Percentiles rank a stretch among this genome's conserved stretches.
Evolutionary conservation across 2,797 vertebrate genomes (phyloP).

Genomic region (Chrysocyon brachyurus): DNA sequence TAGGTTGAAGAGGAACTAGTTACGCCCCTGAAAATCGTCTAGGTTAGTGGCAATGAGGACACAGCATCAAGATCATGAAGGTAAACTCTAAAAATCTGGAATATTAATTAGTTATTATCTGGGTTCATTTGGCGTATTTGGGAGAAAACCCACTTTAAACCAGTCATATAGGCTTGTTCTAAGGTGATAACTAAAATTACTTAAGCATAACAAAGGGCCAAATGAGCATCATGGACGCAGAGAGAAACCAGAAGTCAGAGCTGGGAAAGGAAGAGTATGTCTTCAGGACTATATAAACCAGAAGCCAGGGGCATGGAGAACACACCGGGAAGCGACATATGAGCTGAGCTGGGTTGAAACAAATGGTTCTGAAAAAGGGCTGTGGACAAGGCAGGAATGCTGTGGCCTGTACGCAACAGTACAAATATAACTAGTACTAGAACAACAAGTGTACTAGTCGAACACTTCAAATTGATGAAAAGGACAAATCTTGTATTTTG

Average conservation of each 20-base stretch:
- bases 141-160: neutral
- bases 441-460: no score
- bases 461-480: neutral
- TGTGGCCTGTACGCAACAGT: neutral
- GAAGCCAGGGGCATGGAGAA: neutral
- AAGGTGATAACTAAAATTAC: neutral
- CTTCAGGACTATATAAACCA: neutral
- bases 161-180: neutral
- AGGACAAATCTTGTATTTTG: neutral
- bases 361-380: neutral
- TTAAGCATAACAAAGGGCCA: neutral
- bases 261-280: neutral
- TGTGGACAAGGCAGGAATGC: neutral
- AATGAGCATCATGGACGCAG: neutral
- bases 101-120: neutral
- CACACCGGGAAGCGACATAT: neutral
- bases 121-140: neutral
- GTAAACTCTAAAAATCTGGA: neutral
- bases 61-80: neutral
- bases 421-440: neutral
- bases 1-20: neutral
- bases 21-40: neutral
- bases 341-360: neutral
- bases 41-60: neutral
- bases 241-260: constrained; percentile 5